phyloP scores from a whole-genome alignment of 2,113 vertebrate genomes.

The Pungitius pungitius region DNA sequence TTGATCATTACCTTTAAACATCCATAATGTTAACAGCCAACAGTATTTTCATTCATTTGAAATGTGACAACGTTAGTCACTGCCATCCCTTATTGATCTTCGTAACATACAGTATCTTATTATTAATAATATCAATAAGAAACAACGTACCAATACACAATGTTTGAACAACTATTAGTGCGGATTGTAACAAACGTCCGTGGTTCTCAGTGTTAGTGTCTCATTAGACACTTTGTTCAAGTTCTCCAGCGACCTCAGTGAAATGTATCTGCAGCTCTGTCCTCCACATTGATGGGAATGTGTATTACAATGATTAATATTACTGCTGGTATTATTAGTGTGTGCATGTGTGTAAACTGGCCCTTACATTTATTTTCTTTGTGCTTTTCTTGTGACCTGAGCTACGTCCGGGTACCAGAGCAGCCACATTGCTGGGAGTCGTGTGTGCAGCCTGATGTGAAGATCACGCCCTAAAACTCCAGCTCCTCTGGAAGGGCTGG shows the following conservation, averaged over 20 bases:
- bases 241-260: conserved; percentile 8
- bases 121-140: too few relatives aligned
- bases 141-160: conserved; percentile 2
- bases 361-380: not conserved
- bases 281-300: not conserved
- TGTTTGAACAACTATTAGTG: not conserved
- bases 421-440: conserved; percentile 8
- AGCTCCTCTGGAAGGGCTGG: conserved; percentile 76
- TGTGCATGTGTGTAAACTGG: not conserved
- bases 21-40: not conserved
- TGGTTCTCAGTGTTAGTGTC: conserved; percentile 22
- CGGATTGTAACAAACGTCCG: conserved; percentile 33
- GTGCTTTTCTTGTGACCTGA: not conserved
- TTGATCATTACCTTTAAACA: conserved; percentile 16
- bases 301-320: not conserved
- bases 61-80: not conserved
- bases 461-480: conserved; percentile 72
- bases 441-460: not conserved
- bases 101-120: not conserved
- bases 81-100: not conserved
- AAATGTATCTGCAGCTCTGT: conserved; percentile 3
- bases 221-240: conserved; percentile 25
- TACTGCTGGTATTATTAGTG: not conserved
- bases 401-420: not conserved
- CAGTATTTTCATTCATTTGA: not conserved